These are phyloP conservation scores for Heteractis magnifica DNA, from an alignment of 92 coral and sea anemone species.

Conservation along the genomic window DNA sequence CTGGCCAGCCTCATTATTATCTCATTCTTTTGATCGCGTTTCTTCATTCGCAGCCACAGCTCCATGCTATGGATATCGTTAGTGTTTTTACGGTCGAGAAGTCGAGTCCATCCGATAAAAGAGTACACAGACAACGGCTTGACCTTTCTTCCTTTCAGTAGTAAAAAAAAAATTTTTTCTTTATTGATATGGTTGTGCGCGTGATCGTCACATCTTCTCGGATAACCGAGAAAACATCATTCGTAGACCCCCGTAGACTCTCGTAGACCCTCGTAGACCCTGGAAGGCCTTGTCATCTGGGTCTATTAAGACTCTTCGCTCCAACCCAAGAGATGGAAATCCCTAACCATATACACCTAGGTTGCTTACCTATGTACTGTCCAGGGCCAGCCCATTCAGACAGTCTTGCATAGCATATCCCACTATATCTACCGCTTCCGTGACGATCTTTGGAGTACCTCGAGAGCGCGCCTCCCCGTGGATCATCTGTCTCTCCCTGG, in stretches of 20 bases:
- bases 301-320: no score
- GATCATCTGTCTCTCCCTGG: constrained; percentile 88
- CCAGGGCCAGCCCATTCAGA: constrained; percentile 97
- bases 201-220: no score
- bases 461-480: constrained; percentile 76
- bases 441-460: constrained; percentile 56
- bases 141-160: constrained; percentile 56
- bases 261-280: no score
- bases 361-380: constrained; percentile 71
- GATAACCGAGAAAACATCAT: no score
- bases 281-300: no score
- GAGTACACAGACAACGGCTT: constrained; percentile 61
- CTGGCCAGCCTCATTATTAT: constrained; percentile 51
- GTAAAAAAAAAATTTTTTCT: neutral
- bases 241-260: no score
- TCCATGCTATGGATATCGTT: constrained; percentile 75
- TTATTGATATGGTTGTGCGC: no score
- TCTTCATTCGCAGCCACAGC: constrained; percentile 72
- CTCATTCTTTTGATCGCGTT: constrained; percentile 51
- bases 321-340: no score
- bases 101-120: constrained; percentile 75
- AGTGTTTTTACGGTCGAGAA: constrained; percentile 61
- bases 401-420: constrained; percentile 74
- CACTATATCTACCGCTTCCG: constrained; percentile 60
- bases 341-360: no score